A percentile compares a stretch with the other conserved stretches of the same genome.
phyloP scores from a whole-genome alignment of 2,888 invertebrate species.

The Ischnura elegans region DNA sequence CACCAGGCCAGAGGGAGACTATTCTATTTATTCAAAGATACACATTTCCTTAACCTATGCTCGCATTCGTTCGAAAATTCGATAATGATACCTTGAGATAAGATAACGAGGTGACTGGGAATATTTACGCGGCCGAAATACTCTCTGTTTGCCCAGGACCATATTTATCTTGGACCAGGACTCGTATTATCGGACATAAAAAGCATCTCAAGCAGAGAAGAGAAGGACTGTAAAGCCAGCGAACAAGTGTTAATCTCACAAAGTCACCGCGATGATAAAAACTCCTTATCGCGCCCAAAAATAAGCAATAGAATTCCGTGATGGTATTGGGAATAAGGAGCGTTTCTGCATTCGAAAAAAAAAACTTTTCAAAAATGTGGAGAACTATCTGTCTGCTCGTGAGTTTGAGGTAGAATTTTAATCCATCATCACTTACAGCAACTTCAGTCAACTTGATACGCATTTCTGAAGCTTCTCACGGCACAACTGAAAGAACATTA shows the following conservation, averaged over 20 bases:
- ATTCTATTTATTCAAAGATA: conserved; percentile 20
- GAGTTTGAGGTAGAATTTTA: too few relatives aligned
- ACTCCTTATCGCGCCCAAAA: background rate
- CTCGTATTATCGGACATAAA: conserved; percentile 12
- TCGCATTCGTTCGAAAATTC: background rate
- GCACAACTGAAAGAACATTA: too few relatives aligned
- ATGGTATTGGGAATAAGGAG: too few relatives aligned
- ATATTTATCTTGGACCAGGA: background rate
- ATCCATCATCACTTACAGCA: too few relatives aligned
- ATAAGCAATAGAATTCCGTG: too few relatives aligned
- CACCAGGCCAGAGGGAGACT: background rate
- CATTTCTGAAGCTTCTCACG: too few relatives aligned
- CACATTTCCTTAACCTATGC: conserved; percentile 31
- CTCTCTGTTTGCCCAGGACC: background rate
- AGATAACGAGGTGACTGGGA: background rate
- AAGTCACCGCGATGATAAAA: background rate
- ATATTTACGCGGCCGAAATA: background rate
- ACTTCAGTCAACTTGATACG: too few relatives aligned
- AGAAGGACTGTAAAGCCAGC: background rate
- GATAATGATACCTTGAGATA: background rate
- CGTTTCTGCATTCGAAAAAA: too few relatives aligned
- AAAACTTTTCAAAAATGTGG: too few relatives aligned
- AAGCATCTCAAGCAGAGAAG: background rate
- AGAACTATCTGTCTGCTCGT: too few relatives aligned
- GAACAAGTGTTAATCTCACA: background rate